Conservation (phyloP, 1,140 invertebrate species). For the Centruroides sculpturatus region DNA sequence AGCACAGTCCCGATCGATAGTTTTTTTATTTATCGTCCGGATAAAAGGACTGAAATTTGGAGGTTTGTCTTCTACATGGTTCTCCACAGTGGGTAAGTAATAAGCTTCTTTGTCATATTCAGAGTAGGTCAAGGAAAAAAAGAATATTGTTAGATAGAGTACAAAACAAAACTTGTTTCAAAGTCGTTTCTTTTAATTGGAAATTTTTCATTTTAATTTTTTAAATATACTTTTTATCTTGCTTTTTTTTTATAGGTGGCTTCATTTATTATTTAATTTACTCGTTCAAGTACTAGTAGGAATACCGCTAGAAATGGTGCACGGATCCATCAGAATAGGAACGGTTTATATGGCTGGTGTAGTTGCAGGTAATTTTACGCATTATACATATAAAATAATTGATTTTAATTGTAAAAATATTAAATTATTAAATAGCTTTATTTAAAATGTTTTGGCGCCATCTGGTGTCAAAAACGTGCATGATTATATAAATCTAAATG, state of each 20-base stretch:
- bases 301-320: conserved; percentile 87
- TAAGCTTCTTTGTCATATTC: background rate
- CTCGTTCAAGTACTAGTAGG: conserved; percentile 84
- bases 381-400: background rate
- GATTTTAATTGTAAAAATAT: background rate
- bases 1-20: conserved; percentile 51
- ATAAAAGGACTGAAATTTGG: conserved; percentile 74
- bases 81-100: conserved; percentile 75
- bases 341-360: conserved; percentile 63
- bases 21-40: conserved; percentile 77
- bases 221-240: background rate
- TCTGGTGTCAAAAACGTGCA: background rate
- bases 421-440: background rate
- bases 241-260: conserved; percentile 6
- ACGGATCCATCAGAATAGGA: conserved; percentile 72
- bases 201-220: background rate
- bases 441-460: conserved; percentile 1
- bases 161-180: no score
- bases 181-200: no score
- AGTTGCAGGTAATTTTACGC: conserved; percentile 37
- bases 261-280: conserved; percentile 75
- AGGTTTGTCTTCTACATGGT: conserved; percentile 91
- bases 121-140: background rate
- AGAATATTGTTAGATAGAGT: no score
- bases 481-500: no score